phyloP scores from a whole-genome alignment of 1,140 invertebrate species.

The Melitaea cinxia region DNA sequence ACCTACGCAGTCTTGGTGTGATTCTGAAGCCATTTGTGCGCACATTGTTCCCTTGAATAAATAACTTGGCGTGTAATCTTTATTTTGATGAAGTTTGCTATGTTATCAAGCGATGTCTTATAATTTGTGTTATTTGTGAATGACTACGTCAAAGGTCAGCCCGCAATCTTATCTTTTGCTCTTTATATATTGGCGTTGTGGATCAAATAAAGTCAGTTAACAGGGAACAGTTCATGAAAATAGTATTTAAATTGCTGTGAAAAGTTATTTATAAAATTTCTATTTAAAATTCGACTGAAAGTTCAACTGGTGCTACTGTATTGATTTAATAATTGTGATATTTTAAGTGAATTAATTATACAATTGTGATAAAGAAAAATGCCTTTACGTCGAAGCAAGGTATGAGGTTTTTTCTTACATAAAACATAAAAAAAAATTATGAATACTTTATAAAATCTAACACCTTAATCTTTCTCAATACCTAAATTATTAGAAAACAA shows the following conservation, averaged over 20 bases:
- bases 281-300: slow-evolving; percentile 13
- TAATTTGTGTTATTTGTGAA: slow-evolving; percentile 74
- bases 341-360: slow-evolving; percentile 43
- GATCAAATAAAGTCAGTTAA: slow-evolving; percentile 73
- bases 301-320: slow-evolving; percentile 24
- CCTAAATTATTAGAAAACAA: too few relatives aligned
- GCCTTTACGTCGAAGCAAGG: slow-evolving; percentile 73
- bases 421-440: too few relatives aligned
- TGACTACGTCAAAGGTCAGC: slow-evolving; percentile 72
- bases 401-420: slow-evolving; percentile 37
- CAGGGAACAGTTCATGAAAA: slow-evolving; percentile 52
- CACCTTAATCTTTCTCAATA: too few relatives aligned
- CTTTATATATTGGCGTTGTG: slow-evolving; percentile 77
- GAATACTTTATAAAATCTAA: too few relatives aligned
- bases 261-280: slow-evolving; percentile 8
- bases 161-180: slow-evolving; percentile 75
- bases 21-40: slow-evolving; percentile 43
- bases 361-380: slow-evolving; percentile 52
- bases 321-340: slow-evolving; percentile 34
- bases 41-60: slow-evolving; percentile 48
- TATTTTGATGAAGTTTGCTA: slow-evolving; percentile 66
- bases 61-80: slow-evolving; percentile 59
- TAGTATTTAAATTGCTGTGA: slow-evolving; percentile 13
- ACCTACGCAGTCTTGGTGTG: slow-evolving; percentile 44
- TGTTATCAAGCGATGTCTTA: slow-evolving; percentile 65